phyloP scores from a whole-genome alignment of 2,797 vertebrate genomes.

The Chromis chromis region DNA sequence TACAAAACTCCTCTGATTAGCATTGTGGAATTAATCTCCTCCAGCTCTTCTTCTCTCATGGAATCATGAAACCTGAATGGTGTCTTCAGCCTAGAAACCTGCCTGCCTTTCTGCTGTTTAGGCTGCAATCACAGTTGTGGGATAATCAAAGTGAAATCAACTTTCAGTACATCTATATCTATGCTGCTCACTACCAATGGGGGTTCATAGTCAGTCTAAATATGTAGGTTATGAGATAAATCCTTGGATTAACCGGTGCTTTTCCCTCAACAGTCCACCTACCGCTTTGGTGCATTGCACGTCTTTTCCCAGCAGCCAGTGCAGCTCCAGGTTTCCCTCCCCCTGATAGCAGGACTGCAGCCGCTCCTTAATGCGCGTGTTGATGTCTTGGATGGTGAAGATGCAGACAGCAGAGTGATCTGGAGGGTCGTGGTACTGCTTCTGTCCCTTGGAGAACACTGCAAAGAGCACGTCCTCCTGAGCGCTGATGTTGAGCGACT shows the following conservation, averaged over 20 bases:
- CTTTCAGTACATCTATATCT: conserved; percentile 22
- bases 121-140: conserved; percentile 32
- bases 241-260: neutral
- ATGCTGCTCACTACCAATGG: neutral
- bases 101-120: conserved; percentile 54
- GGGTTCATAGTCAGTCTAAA: conserved; percentile 6
- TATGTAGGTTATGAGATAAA: neutral
- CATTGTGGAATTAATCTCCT: conserved; percentile 76
- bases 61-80: conserved; percentile 67
- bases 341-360: conserved; percentile 99
- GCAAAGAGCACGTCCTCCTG: conserved; percentile 95
- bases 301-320: conserved; percentile 97
- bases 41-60: conserved; percentile 57
- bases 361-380: conserved; percentile 94
- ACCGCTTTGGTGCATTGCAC: conserved; percentile 99
- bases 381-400: conserved; percentile 93
- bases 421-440: conserved; percentile 93
- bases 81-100: conserved; percentile 49
- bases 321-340: conserved; percentile 96
- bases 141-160: conserved; percentile 33
- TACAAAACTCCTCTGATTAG: conserved; percentile 80
- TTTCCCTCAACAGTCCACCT: conserved; percentile 54
- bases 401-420: conserved; percentile 95
- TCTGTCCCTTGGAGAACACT: conserved; percentile 98
- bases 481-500: conserved; percentile 90